These are phyloP conservation scores for Andrena camellia DNA, from an alignment of 2,888 invertebrate genomes.

Conservation along the genomic window DNA sequence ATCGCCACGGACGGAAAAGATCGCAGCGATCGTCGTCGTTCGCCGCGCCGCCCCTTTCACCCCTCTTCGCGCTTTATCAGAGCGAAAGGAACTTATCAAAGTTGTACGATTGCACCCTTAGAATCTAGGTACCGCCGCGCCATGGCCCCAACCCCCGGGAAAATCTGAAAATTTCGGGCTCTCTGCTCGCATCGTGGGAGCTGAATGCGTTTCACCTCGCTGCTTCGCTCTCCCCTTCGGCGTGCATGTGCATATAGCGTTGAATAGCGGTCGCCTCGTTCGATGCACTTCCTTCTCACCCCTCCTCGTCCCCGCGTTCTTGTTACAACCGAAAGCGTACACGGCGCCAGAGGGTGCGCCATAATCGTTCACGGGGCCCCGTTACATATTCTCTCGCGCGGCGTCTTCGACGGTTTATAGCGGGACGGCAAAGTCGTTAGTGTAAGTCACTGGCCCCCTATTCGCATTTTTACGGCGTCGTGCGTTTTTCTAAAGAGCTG, in stretches of 20 bases:
- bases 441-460: background rate
- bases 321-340: background rate
- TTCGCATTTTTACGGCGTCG: slow-evolving; percentile 14
- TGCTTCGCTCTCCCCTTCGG: background rate
- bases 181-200: slow-evolving; percentile 25
- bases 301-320: background rate
- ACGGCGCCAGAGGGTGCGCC: background rate
- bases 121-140: slow-evolving; percentile 13
- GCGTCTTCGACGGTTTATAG: slow-evolving; percentile 1
- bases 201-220: slow-evolving; percentile 35
- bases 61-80: background rate
- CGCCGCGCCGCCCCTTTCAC: background rate
- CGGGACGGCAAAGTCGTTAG: slow-evolving; percentile 5
- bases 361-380: background rate
- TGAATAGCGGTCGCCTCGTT: slow-evolving; percentile 10
- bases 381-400: background rate
- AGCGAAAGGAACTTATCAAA: slow-evolving; percentile 32
- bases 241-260: background rate
- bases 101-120: slow-evolving; percentile 20
- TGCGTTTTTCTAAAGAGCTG: background rate
- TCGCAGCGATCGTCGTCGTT: background rate
- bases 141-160: slow-evolving; percentile 5
- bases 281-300: background rate
- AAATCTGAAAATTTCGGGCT: slow-evolving; percentile 42
- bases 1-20: background rate